Conservation (phyloP, 2,113 vertebrate species). For the Clarias gariepinus region DNA sequence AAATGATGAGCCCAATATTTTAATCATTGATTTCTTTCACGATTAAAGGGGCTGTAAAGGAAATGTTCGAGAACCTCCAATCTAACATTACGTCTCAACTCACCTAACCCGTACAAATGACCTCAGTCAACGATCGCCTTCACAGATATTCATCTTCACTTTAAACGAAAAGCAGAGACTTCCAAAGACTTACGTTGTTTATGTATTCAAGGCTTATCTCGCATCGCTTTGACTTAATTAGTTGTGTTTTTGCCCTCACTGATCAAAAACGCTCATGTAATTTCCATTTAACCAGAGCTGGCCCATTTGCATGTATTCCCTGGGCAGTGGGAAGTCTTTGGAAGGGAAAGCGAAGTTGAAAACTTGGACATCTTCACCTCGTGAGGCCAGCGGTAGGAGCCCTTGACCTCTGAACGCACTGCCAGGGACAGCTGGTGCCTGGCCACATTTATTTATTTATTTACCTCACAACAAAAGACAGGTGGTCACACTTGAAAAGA, state of each 20-base stretch:
- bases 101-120: background rate
- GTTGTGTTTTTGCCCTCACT: slow-evolving; percentile 64
- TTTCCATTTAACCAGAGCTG: slow-evolving; percentile 53
- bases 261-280: slow-evolving; percentile 58
- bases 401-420: slow-evolving; percentile 81
- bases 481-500: slow-evolving; percentile 84
- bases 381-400: slow-evolving; percentile 81
- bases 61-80: background rate
- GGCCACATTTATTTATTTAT: slow-evolving; percentile 76
- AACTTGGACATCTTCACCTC: slow-evolving; percentile 76
- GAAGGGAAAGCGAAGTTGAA: slow-evolving; percentile 72
- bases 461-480: slow-evolving; percentile 83
- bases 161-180: background rate
- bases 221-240: slow-evolving; percentile 52
- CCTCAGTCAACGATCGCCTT: background rate
- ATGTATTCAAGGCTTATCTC: slow-evolving; percentile 45
- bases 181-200: slow-evolving; percentile 21
- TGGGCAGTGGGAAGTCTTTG: slow-evolving; percentile 64
- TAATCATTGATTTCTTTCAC: background rate
- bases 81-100: background rate
- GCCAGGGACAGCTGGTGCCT: slow-evolving; percentile 80
- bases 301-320: slow-evolving; percentile 59
- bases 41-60: background rate
- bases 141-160: slow-evolving; percentile 4
- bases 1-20: background rate